Conservation (phyloP, 2,113 vertebrate genomes). For the Orientallactaga bullata region DNA sequence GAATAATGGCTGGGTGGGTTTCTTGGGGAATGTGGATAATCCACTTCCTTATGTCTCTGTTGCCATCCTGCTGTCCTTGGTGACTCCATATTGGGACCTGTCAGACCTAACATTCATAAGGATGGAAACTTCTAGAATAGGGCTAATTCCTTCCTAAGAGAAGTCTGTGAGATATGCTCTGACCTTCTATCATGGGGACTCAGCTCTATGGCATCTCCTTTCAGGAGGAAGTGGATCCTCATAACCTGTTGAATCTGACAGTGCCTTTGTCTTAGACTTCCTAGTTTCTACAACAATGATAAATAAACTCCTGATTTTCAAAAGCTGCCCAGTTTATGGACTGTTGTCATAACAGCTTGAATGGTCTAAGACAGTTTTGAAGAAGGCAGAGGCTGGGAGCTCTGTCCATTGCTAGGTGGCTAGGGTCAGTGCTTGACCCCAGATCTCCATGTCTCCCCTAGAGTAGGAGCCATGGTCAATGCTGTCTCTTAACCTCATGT, state of each 20-base stretch:
- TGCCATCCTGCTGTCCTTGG: too few species aligned
- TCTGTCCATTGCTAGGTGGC: neutral
- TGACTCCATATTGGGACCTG: too few species aligned
- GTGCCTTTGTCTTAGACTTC: neutral
- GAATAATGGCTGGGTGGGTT: too few species aligned
- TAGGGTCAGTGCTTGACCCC: neutral
- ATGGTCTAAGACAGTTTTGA: neutral
- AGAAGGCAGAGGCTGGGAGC: neutral
- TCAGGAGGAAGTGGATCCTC: neutral
- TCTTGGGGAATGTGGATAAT: too few species aligned
- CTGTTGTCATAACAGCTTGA: neutral
- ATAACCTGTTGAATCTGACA: neutral
- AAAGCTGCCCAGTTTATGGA: neutral
- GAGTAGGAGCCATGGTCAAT: neutral
- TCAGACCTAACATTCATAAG: too few species aligned
- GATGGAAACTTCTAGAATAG: neutral
- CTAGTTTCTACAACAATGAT: neutral
- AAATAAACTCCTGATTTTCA: neutral
- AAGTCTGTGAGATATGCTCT: neutral
- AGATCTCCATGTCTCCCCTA: neutral
- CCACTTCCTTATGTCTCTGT: too few species aligned
- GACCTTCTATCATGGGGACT: accelerated
- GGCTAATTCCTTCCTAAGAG: neutral
- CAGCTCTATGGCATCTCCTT: neutral
- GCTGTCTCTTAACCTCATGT: neutral